Conservation (phyloP, 2,888 invertebrate species). For the Oxytorus armatus region DNA sequence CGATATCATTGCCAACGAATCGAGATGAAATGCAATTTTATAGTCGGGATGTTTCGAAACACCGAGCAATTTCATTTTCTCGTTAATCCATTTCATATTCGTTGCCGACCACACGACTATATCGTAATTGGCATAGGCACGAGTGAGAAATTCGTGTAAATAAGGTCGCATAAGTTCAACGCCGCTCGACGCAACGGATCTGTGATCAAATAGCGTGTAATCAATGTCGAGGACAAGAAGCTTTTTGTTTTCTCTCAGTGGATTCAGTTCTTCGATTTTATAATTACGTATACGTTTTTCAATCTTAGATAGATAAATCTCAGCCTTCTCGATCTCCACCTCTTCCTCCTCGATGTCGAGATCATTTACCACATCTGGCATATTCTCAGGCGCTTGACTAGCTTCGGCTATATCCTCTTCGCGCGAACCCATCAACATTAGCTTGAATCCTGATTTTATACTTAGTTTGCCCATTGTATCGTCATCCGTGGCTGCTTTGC, state of each 20-base stretch:
- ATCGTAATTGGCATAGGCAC: constrained; percentile 95
- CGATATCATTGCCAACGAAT: constrained; percentile 97
- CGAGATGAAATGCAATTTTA: constrained; percentile 96
- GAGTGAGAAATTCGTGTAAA: constrained; percentile 96
- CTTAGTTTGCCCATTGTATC: constrained; percentile 91
- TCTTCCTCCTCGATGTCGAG: constrained; percentile 96
- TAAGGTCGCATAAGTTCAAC: constrained; percentile 97
- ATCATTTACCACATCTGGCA: constrained; percentile 96
- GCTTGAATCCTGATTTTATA: constrained; percentile 94
- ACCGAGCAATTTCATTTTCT: constrained; percentile 97
- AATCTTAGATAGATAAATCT: constrained; percentile 91
- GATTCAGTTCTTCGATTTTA: constrained; percentile 92
- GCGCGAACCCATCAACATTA: constrained; percentile 98
- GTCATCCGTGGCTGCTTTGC: constrained; percentile 93
- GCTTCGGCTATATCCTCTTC: constrained; percentile 96
- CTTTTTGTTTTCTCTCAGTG: constrained; percentile 94
- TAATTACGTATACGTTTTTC: constrained; percentile 94
- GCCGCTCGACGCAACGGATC: constrained; percentile 95
- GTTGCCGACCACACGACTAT: constrained; percentile 99
- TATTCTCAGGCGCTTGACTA: constrained; percentile 91
- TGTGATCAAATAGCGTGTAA: constrained; percentile 98
- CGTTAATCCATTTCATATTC: constrained; percentile 99
- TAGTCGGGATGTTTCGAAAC: constrained; percentile 93
- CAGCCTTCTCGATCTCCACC: constrained; percentile 88
- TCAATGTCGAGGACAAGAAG: constrained; percentile 97